Base-by-base conservation (phyloP, 2,888 invertebrate species). In the Lasioglossum oenotherae region DNA sequence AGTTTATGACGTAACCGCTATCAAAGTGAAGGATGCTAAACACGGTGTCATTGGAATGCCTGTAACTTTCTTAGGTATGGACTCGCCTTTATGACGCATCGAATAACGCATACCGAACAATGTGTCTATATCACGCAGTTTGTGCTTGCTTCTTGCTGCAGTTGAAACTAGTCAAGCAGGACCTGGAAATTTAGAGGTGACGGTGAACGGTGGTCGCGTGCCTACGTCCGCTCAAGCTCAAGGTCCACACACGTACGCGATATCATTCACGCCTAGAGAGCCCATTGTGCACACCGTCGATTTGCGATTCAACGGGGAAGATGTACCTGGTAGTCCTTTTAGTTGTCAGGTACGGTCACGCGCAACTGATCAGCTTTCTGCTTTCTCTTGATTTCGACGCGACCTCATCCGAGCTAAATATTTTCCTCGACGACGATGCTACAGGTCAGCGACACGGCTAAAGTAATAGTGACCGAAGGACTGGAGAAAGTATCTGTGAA, bases 101-200 rank as follows among this genome's bases (percentile, higher is more conserved):
- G 49, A 41, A 41, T 12, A 38, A 31, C 64, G 31, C 46, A 23
- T 69, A 19, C 16, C 19, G 38, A 53, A 57, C 23, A 44, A 35
- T 27, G 31, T n/a, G 14, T 46, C 19, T 71, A 10, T 46, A n/a
- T 71, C 60, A 44, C 14, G 16, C 31, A 31, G 3, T 60, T 23
- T 16, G 73, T 78, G 53, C 74, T 78, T 23, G 14, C n/a, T 91
- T 31, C 64, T 64, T 19, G 31, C 64, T 90, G 14, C 93, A 98
- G 99, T 99, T 94, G 99, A 99, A 95, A 99, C 99, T 23, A 98
- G 99, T 94, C 98, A 99, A 95, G 99, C 99, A 6, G 99, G 99
- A 31, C 99, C 99, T 0, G 99, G 99, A 38, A 99, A 99, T 95
- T 96, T 99, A 71, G 99, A 99, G 95, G 99, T 99, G 84, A 99